phyloP scores from a whole-genome alignment of 2,888 invertebrate genomes.

The Ashinkailepas kermadecensis region DNA sequence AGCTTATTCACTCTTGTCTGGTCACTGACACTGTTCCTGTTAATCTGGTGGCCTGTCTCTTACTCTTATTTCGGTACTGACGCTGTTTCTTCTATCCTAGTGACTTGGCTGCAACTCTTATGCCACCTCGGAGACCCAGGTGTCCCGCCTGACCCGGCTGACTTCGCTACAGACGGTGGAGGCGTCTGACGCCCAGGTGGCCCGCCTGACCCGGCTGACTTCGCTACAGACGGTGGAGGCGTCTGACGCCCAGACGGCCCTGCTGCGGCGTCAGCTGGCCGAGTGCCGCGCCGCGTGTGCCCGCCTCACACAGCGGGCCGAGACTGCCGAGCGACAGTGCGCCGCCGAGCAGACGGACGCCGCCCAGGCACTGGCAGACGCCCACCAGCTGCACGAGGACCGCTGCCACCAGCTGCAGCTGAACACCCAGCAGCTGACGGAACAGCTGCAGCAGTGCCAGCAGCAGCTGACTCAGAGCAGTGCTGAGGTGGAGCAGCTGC shows the following conservation, averaged over 20 bases:
- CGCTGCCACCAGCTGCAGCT: slow-evolving; percentile 29
- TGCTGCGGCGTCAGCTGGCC: background rate
- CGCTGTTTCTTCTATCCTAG: too few relatives aligned
- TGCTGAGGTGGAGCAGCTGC: slow-evolving; percentile 31
- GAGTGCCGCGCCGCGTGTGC: background rate
- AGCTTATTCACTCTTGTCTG: too few relatives aligned
- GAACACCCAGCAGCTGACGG: slow-evolving; percentile 28
- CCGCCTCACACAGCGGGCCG: background rate
- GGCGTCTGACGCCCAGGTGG: too few relatives aligned
- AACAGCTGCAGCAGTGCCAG: background rate
- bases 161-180: too few relatives aligned
- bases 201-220: background rate
- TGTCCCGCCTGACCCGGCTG: too few relatives aligned
- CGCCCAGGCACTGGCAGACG: slow-evolving; percentile 13
- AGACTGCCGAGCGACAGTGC: background rate
- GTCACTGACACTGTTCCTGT: too few relatives aligned
- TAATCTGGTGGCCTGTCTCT: too few relatives aligned
- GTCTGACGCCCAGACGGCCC: background rate
- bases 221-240: background rate
- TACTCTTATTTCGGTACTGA: too few relatives aligned
- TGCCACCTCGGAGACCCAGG: too few relatives aligned
- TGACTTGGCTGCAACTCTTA: too few relatives aligned
- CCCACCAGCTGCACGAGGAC: slow-evolving; percentile 25
- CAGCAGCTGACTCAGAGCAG: slow-evolving; percentile 32
- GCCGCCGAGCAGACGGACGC: background rate